These are phyloP conservation scores for Ataeniobius toweri DNA, from an alignment of 2,797 vertebrate species.

Conservation along the genomic window DNA sequence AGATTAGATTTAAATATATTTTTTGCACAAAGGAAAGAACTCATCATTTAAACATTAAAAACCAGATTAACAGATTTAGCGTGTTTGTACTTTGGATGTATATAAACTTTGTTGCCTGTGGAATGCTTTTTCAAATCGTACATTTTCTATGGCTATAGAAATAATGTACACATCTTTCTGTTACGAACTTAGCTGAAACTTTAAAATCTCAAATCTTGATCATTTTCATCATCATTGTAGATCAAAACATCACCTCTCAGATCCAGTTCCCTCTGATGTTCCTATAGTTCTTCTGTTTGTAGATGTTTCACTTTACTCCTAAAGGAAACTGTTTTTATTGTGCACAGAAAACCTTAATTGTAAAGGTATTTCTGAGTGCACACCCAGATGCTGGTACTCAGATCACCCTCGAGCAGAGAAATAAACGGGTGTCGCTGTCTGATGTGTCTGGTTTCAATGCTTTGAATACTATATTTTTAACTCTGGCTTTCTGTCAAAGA, in stretches of 20 bases:
- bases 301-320: background rate
- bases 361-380: background rate
- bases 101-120: too few relatives aligned
- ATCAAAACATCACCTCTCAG: background rate
- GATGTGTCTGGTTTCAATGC: background rate
- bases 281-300: too few relatives aligned
- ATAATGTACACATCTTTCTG: background rate
- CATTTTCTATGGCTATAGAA: background rate
- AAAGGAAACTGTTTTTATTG: background rate
- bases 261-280: too few relatives aligned
- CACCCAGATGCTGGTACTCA: background rate
- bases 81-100: too few relatives aligned
- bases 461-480: conserved; percentile 2
- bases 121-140: too few relatives aligned
- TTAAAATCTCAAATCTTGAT: background rate
- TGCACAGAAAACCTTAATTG: background rate
- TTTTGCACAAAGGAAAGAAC: too few relatives aligned
- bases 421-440: background rate
- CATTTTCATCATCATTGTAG: background rate
- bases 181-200: background rate
- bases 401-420: background rate
- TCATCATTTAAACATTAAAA: too few relatives aligned
- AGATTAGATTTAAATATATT: background rate
- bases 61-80: too few relatives aligned
- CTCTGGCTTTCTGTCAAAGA: background rate